Conservation (phyloP, 1,140 invertebrate genomes). For the Lanistes nyassanus region DNA sequence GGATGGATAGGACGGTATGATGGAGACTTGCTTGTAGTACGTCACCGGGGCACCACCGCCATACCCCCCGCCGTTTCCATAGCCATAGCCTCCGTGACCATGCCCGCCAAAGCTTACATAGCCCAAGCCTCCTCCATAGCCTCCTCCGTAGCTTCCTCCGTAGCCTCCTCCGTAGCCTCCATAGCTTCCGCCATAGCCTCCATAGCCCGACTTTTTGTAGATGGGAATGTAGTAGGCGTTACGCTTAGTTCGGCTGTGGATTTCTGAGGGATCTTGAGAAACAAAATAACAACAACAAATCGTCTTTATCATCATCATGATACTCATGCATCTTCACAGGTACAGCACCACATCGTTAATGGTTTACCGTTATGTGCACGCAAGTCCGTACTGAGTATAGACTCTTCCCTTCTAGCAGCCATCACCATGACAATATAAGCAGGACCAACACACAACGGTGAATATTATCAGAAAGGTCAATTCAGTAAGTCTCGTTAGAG, state of each 20-base stretch:
- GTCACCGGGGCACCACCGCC: background rate
- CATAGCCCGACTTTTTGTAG: constrained; percentile 7
- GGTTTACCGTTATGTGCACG: background rate
- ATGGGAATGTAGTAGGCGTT: constrained; percentile 4
- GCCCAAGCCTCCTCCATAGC: background rate
- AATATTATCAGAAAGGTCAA: no score
- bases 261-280: background rate
- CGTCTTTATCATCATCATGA: no score
- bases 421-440: background rate
- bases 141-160: background rate
- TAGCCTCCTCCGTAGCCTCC: background rate
- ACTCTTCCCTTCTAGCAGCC: background rate
- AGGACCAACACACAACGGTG: background rate
- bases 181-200: background rate
- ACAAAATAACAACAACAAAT: no score
- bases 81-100: no score
- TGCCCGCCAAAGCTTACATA: background rate
- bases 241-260: background rate
- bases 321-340: background rate
- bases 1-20: background rate
- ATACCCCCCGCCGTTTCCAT: background rate
- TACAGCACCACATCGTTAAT: background rate
- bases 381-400: background rate
- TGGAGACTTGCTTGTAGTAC: constrained; percentile 11
- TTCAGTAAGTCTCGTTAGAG: no score